Evolutionary conservation across 2,113 vertebrate genomes (phyloP).

Genomic region (Oreotrochilus melanogaster): DNA sequence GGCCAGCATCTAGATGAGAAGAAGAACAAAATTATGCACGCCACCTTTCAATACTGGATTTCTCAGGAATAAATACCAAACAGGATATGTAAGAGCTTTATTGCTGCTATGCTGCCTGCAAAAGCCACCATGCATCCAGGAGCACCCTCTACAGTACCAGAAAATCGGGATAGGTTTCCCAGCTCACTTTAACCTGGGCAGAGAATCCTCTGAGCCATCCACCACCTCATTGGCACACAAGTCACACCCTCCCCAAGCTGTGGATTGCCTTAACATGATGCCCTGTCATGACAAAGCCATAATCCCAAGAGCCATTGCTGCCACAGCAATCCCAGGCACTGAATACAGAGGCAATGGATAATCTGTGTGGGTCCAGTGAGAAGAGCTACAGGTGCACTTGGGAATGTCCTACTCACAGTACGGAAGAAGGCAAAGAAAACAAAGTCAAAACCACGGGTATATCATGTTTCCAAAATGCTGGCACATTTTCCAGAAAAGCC

Average conservation of each 20-base stretch:
- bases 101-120: background rate
- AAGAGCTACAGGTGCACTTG: background rate
- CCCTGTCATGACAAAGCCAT: background rate
- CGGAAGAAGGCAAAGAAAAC: background rate
- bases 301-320: background rate
- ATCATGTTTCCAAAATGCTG: background rate
- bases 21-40: background rate
- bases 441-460: background rate
- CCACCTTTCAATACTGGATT: background rate
- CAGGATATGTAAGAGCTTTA: background rate
- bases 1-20: background rate
- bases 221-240: background rate
- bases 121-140: background rate
- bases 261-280: background rate
- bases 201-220: background rate
- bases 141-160: background rate
- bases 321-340: background rate
- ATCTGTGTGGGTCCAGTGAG: rapidly evolving
- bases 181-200: background rate
- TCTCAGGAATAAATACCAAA: background rate
- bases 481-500: background rate
- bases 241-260: background rate
- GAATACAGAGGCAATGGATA: background rate
- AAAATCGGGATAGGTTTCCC: background rate
- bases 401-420: background rate